phyloP scores from a whole-genome alignment of 2,888 invertebrate genomes.

The Dryobotodes eremita region DNA sequence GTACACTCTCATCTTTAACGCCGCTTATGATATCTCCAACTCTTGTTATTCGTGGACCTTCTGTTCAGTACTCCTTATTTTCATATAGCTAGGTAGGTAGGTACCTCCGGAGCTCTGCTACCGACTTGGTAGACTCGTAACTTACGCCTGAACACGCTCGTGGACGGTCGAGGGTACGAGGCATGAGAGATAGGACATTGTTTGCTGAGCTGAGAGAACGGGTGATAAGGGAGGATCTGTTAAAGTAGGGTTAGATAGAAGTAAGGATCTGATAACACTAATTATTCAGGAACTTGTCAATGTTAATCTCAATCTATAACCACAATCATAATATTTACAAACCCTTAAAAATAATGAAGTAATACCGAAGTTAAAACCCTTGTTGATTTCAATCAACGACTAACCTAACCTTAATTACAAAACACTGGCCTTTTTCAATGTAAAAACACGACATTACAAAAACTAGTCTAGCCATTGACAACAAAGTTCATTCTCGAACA shows the following conservation, averaged over 20 bases:
- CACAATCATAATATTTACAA: conserved; percentile 1
- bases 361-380: neutral
- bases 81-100: conserved; percentile 3
- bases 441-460: conserved; percentile 7
- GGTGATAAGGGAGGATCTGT: neutral
- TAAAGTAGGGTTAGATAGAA: neutral
- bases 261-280: neutral
- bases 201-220: conserved; percentile 29
- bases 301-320: neutral
- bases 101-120: conserved; percentile 17
- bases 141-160: conserved; percentile 32
- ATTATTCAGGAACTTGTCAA: neutral
- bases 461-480: neutral
- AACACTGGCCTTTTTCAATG: conserved; percentile 16
- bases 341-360: conserved; percentile 15
- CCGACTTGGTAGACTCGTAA: conserved; percentile 37
- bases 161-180: conserved; percentile 45
- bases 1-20: neutral
- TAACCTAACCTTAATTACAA: conserved; percentile 16
- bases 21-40: neutral
- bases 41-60: conserved; percentile 20
- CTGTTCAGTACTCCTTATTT: neutral
- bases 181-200: conserved; percentile 24
- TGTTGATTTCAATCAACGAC: conserved; percentile 23
- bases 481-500: conserved; percentile 33